Evolutionary conservation across 2,113 vertebrate species (phyloP).

Genomic region (Mirza zaza): DNA sequence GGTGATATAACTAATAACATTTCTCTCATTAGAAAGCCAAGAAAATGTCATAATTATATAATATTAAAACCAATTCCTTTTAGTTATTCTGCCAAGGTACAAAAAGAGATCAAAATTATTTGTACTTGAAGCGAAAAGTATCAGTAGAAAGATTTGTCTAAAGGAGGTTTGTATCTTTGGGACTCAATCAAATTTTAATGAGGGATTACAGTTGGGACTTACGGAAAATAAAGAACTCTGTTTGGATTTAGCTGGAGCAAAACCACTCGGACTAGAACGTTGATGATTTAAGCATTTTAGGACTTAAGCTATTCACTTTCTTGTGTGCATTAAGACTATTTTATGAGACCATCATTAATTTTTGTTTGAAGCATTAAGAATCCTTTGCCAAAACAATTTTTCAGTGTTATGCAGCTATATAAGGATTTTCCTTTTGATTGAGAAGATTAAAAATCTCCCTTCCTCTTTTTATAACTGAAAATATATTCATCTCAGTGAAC

Average conservation of each 20-base stretch:
- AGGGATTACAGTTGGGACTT: constrained; percentile 68
- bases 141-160: not conserved
- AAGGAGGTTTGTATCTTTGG: constrained; percentile 65
- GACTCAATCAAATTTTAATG: constrained; percentile 75
- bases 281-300: constrained; percentile 75
- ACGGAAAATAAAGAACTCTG: constrained; percentile 54
- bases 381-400: constrained; percentile 55
- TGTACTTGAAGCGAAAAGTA: constrained; percentile 52
- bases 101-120: constrained; percentile 66
- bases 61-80: constrained; percentile 24
- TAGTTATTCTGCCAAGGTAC: not conserved
- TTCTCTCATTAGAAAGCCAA: constrained; percentile 13
- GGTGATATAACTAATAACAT: constrained; percentile 20
- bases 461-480: not conserved
- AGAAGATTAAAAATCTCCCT: not conserved
- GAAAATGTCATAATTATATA: not conserved
- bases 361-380: constrained; percentile 72
- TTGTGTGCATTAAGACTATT: constrained; percentile 55
- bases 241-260: constrained; percentile 46
- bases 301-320: constrained; percentile 60
- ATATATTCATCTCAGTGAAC: not conserved
- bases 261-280: constrained; percentile 58
- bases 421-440: not conserved
- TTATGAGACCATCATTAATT: constrained; percentile 73
- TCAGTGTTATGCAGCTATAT: not conserved